These are phyloP conservation scores for Diabrotica undecimpunctata DNA, from an alignment of 1,140 invertebrate species.

Conservation along the genomic window DNA sequence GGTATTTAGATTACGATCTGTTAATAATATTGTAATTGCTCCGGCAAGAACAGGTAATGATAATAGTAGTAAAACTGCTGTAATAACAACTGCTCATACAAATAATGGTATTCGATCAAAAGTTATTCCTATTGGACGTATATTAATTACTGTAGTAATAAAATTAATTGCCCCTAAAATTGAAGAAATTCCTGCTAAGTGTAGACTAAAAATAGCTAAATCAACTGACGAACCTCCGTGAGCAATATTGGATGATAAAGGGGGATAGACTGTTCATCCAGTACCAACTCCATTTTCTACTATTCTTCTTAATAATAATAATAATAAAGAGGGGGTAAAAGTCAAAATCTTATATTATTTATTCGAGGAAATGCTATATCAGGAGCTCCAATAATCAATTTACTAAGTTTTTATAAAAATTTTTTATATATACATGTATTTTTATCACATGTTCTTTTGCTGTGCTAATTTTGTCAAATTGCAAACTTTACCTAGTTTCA, in stretches of 20 bases:
- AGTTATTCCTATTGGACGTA: conserved; percentile 49
- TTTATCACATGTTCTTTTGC: too few species aligned
- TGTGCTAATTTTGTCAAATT: too few species aligned
- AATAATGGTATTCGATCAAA: conserved; percentile 58
- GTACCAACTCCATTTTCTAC: conserved; percentile 61
- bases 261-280: conserved; percentile 67
- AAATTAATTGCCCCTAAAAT: conserved; percentile 68
- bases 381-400: conserved; percentile 63
- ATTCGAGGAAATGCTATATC: conserved; percentile 75
- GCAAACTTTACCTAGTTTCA: too few species aligned
- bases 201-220: conserved; percentile 64
- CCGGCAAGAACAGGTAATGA: conserved; percentile 68
- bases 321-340: conserved; percentile 60
- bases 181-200: conserved; percentile 64
- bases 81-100: conserved; percentile 66
- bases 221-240: conserved; percentile 61
- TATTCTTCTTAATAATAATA: conserved; percentile 57
- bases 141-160: conserved; percentile 59
- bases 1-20: conserved; percentile 68
- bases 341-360: conserved; percentile 78
- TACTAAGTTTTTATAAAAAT: too few species aligned
- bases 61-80: conserved; percentile 60
- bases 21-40: conserved; percentile 69
- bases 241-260: conserved; percentile 55
- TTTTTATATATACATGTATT: too few species aligned